Percentiles rank a stretch among this genome's conserved stretches.
Evolutionary conservation across 2,113 vertebrate species (phyloP).

Genomic region (Cavia porcellus): DNA sequence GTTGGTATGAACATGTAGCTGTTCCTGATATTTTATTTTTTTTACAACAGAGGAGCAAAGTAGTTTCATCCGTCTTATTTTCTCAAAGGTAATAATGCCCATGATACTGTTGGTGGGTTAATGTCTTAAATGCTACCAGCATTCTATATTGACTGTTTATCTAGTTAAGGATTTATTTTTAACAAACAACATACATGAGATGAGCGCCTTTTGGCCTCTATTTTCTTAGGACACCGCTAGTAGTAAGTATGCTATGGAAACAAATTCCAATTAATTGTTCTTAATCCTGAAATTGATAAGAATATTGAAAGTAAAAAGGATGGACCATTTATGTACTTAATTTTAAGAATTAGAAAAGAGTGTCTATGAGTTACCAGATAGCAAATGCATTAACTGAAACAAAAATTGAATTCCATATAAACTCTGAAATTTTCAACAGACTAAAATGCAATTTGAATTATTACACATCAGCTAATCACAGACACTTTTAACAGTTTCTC

Average conservation of each 20-base stretch:
- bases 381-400: conserved; percentile 39
- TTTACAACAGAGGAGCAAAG: conserved; percentile 48
- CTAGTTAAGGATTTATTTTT: conserved; percentile 29
- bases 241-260: not conserved
- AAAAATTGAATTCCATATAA: not conserved
- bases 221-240: not conserved
- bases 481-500: not conserved
- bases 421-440: not conserved
- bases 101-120: not conserved
- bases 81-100: conserved; percentile 42
- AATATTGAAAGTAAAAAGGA: conserved; percentile 45
- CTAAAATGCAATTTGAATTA: not conserved
- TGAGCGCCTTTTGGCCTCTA: not conserved
- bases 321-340: not conserved
- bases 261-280: not conserved
- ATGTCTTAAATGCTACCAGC: conserved; percentile 48
- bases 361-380: not conserved
- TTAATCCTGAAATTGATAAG: not conserved
- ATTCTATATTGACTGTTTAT: conserved; percentile 36
- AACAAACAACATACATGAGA: not conserved
- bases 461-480: not conserved
- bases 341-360: not conserved
- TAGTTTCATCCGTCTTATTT: conserved; percentile 40
- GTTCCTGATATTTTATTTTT: not conserved
- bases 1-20: not conserved